Percentiles rank a stretch among this genome's conserved stretches.
Conservation (phyloP, 2,797 vertebrate genomes). For the Notolabrus celidotus region DNA sequence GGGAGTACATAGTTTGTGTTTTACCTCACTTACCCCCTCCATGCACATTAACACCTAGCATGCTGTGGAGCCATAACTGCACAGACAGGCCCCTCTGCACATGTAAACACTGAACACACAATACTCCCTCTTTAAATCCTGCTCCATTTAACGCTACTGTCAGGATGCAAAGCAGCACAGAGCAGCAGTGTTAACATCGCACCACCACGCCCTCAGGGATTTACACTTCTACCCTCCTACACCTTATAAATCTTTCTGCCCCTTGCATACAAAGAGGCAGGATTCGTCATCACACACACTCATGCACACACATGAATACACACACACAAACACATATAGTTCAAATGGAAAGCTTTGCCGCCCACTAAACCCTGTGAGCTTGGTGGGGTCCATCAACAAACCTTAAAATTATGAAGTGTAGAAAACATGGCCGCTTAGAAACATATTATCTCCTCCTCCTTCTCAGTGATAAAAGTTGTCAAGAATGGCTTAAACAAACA, state of each 20-base stretch:
- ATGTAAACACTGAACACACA: conserved; percentile 28
- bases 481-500: conserved; percentile 43
- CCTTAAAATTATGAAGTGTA: conserved; percentile 53
- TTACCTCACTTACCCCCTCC: conserved; percentile 10
- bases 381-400: conserved; percentile 37
- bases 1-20: not conserved
- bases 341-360: conserved; percentile 47
- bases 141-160: conserved; percentile 62
- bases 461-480: conserved; percentile 50
- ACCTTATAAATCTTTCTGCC: conserved; percentile 66
- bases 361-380: conserved; percentile 46
- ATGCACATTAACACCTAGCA: conserved; percentile 31
- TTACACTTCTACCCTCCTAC: conserved; percentile 52
- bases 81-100: conserved; percentile 19
- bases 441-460: conserved; percentile 29
- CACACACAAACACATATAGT: conserved; percentile 43
- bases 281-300: conserved; percentile 33
- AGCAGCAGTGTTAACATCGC: conserved; percentile 60
- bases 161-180: conserved; percentile 49
- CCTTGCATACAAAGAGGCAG: conserved; percentile 34
- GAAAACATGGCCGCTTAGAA: conserved; percentile 39
- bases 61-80: conserved; percentile 32
- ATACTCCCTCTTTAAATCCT: conserved; percentile 59
- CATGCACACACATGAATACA: conserved; percentile 35
- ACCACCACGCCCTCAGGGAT: conserved; percentile 42